These are phyloP conservation scores for Myripristis jacobus DNA, from an alignment of 2,797 vertebrate genomes.

Conservation along the genomic window DNA sequence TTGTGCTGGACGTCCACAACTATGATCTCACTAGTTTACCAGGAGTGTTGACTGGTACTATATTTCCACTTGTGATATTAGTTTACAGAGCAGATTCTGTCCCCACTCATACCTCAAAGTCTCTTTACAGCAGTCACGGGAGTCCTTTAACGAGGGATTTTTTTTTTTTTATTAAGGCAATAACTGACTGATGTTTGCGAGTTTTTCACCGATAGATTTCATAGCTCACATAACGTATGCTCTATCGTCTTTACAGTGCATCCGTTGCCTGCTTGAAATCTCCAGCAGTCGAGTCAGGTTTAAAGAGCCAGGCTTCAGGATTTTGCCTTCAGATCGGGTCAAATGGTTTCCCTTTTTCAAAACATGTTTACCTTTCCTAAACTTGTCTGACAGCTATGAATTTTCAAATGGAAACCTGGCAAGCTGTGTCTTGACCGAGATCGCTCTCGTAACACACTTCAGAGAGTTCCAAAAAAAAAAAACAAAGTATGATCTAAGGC, in stretches of 20 bases:
- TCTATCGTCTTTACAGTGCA: conserved; percentile 46
- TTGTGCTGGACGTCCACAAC: conserved; percentile 47
- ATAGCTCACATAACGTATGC: conserved; percentile 66
- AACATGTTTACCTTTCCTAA: conserved; percentile 74
- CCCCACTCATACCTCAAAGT: conserved; percentile 52
- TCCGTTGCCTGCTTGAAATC: conserved; percentile 26
- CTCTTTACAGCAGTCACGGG: conserved; percentile 60
- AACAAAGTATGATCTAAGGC: conserved; percentile 53
- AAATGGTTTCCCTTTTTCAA: conserved; percentile 69
- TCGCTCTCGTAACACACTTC: conserved; percentile 62
- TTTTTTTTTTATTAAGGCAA: conserved; percentile 76
- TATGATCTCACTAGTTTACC: conserved; percentile 29
- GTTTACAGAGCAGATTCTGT: conserved; percentile 57
- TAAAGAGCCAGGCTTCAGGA: conserved; percentile 47
- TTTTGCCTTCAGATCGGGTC: conserved; percentile 72
- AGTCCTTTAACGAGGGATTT: conserved; percentile 67
- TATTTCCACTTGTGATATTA: conserved; percentile 44
- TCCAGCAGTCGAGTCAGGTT: conserved; percentile 49
- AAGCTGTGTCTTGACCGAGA: conserved; percentile 80
- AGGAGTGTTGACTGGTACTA: conserved; percentile 49
- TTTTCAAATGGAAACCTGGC: conserved; percentile 81
- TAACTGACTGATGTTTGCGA: conserved; percentile 73
- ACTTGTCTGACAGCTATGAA: conserved; percentile 78
- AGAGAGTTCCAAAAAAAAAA: conserved; percentile 45
- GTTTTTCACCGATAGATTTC: conserved; percentile 66